Percentiles rank a stretch among this genome's conserved stretches.
Evolutionary conservation across 1,140 invertebrate genomes (phyloP).

Genomic region (Drosophila persimilis): DNA sequence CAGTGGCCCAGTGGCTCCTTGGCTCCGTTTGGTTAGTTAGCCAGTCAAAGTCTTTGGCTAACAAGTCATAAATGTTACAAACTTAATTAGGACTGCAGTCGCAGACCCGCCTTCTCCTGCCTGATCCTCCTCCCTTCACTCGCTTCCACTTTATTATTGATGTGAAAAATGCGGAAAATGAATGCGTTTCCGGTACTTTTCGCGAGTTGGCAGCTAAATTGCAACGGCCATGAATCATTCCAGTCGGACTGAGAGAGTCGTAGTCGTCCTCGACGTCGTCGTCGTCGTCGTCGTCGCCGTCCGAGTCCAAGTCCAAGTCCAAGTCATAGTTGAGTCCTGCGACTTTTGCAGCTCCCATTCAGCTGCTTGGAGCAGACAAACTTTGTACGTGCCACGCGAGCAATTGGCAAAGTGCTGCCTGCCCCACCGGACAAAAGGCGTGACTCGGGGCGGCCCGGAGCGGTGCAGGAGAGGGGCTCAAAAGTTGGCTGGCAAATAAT

Average conservation of each 20-base stretch:
- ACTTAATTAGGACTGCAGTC: slow-evolving; percentile 68
- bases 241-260: neutral
- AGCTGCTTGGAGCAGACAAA: slow-evolving; percentile 62
- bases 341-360: slow-evolving; percentile 40
- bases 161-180: slow-evolving; percentile 80
- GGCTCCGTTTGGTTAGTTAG: slow-evolving; percentile 3
- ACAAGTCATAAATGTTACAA: slow-evolving; percentile 77
- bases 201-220: slow-evolving; percentile 80
- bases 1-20: neutral
- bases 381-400: slow-evolving; percentile 72
- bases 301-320: too few species aligned
- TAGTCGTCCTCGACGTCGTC: too few species aligned
- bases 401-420: slow-evolving; percentile 12
- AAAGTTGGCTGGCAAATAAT: slow-evolving; percentile 70
- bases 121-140: neutral
- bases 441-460: too few species aligned
- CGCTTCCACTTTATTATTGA: slow-evolving; percentile 71
- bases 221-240: slow-evolving; percentile 76
- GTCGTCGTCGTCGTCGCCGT: too few species aligned
- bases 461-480: neutral
- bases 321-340: slow-evolving; percentile 13
- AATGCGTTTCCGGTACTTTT: slow-evolving; percentile 81
- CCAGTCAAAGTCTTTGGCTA: slow-evolving; percentile 36
- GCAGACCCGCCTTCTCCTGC: neutral
- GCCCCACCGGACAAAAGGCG: too few species aligned